Percentiles rank a stretch among this genome's conserved stretches.
Evolutionary conservation across 2,113 vertebrate genomes (phyloP).

Genomic region (Mustelus asterias): DNA sequence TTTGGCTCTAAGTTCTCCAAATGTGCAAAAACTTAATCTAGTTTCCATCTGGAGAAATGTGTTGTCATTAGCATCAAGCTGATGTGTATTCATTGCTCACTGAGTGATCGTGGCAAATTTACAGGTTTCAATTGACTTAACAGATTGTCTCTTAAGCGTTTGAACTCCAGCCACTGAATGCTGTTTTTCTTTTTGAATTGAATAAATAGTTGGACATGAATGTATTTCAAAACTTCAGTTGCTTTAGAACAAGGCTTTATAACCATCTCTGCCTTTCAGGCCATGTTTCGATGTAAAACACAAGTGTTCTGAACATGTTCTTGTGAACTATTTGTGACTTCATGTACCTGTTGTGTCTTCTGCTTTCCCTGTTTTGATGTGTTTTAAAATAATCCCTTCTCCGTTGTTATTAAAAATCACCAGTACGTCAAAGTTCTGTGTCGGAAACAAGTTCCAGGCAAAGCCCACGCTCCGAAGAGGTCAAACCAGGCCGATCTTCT

Average conservation of each 20-base stretch:
- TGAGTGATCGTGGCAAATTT: neutral
- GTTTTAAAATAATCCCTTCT: neutral
- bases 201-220: no score
- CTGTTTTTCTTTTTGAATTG: neutral
- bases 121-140: neutral
- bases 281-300: neutral
- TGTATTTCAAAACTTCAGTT: neutral
- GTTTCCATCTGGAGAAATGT: neutral
- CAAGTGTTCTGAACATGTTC: neutral
- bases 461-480: constrained; percentile 56
- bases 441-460: constrained; percentile 58
- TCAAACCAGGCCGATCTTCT: constrained; percentile 57
- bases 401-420: constrained; percentile 16
- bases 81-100: neutral
- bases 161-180: neutral
- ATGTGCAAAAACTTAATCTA: neutral
- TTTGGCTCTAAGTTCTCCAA: neutral
- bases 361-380: neutral
- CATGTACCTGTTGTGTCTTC: constrained; percentile 7
- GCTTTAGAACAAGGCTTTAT: neutral
- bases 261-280: neutral
- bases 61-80: neutral
- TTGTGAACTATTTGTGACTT: neutral
- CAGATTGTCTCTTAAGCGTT: no score
- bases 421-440: constrained; percentile 46